Evolutionary conservation across 2,888 invertebrate species (phyloP).

Genomic region (Stenichneumon culpator): DNA sequence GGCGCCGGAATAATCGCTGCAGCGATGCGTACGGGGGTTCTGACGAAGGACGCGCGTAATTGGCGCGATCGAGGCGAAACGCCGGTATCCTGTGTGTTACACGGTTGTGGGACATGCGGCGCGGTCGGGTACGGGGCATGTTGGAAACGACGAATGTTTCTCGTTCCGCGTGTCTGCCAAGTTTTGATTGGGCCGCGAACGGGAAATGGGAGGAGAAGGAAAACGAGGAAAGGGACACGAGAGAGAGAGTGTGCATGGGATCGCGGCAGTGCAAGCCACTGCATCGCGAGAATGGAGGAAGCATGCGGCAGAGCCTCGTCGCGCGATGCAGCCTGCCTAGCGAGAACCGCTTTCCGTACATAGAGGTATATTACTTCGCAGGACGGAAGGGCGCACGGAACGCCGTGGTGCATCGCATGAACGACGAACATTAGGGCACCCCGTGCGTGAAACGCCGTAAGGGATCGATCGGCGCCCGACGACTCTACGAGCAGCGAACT

Average conservation of each 20-base stretch:
- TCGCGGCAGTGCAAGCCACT: conserved; percentile 12
- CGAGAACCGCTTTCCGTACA: conserved; percentile 5
- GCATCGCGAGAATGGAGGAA: conserved; percentile 50
- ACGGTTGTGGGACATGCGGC: neutral
- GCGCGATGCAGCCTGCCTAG: conserved; percentile 23
- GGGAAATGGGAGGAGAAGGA: neutral
- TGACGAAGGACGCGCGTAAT: conserved; percentile 26
- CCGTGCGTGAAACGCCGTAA: conserved; percentile 69
- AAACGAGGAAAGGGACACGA: conserved; percentile 29
- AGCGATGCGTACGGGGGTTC: neutral
- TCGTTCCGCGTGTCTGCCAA: conserved; percentile 74
- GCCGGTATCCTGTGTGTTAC: neutral
- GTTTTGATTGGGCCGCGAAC: conserved; percentile 77
- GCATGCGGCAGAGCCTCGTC: neutral
- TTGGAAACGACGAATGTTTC: conserved; percentile 62
- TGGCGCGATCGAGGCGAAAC: conserved; percentile 11
- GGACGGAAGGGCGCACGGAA: conserved; percentile 58
- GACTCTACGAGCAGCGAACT: conserved; percentile 44
- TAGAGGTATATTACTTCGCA: conserved; percentile 34
- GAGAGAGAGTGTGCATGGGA: conserved; percentile 31
- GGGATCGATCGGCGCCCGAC: conserved; percentile 68
- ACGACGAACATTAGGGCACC: conserved; percentile 71
- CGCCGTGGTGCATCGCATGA: conserved; percentile 70
- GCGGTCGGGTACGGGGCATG: conserved; percentile 14
- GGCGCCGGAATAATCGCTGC: neutral